phyloP scores from a whole-genome alignment of 1,140 invertebrate genomes.

The Ostrea edulis region DNA sequence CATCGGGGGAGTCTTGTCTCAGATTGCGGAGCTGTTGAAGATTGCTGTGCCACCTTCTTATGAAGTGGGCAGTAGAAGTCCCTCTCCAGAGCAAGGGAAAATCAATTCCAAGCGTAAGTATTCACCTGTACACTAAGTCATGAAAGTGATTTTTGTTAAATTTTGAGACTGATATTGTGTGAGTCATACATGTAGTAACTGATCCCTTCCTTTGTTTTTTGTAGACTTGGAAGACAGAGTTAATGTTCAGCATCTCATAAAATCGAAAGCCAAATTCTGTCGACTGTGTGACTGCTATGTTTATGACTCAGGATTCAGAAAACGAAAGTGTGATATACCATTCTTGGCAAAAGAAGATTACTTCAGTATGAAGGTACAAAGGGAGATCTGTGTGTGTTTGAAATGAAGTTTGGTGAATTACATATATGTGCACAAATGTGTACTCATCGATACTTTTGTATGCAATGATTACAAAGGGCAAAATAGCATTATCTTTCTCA shows the following conservation, averaged over 20 bases:
- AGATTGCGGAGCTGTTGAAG: constrained; percentile 94
- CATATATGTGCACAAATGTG: background rate
- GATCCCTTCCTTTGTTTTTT: constrained; percentile 76
- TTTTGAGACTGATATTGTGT: too few relatives aligned
- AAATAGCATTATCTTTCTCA: too few relatives aligned
- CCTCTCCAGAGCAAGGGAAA: constrained; percentile 75
- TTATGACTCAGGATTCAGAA: constrained; percentile 86
- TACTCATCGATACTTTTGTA: too few relatives aligned
- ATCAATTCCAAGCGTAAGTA: constrained; percentile 71
- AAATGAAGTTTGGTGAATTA: background rate
- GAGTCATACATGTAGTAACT: too few relatives aligned
- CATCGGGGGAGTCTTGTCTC: constrained; percentile 92
- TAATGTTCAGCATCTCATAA: constrained; percentile 93
- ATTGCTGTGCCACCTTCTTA: constrained; percentile 84
- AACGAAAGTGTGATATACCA: constrained; percentile 89
- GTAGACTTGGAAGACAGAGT: constrained; percentile 79
- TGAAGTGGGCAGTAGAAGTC: constrained; percentile 74
- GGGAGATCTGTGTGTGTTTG: background rate
- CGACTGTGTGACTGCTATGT: constrained; percentile 94
- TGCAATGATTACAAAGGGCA: too few relatives aligned
- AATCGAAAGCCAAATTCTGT: constrained; percentile 92
- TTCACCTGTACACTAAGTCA: background rate
- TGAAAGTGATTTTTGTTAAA: too few relatives aligned
- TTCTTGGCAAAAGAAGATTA: constrained; percentile 78
- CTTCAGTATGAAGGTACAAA: constrained; percentile 66